Evolutionary conservation across 2,113 vertebrate genomes (phyloP).

Genomic region (Proteles cristata): DNA sequence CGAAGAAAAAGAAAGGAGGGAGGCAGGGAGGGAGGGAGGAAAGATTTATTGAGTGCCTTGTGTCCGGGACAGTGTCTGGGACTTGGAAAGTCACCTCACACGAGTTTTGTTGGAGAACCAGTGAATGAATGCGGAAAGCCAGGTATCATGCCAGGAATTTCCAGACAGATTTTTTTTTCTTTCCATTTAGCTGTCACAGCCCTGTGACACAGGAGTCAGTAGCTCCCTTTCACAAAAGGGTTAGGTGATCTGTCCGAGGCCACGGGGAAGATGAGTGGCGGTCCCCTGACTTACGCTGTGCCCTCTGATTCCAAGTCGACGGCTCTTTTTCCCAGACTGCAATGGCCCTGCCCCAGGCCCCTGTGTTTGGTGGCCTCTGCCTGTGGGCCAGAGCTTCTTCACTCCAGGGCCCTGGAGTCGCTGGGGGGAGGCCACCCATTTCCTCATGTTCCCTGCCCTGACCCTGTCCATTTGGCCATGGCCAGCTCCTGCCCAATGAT

Average conservation of each 20-base stretch:
- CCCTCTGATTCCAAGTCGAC: not conserved
- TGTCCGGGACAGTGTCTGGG: not conserved
- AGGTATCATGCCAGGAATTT: not conserved
- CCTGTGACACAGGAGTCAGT: not conserved
- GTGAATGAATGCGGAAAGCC: not conserved
- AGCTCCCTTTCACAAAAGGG: not conserved
- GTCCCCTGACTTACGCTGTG: not conserved
- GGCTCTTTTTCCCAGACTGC: fast-evolving
- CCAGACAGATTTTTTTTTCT: not conserved
- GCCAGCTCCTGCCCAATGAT: not conserved
- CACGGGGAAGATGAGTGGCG: not conserved
- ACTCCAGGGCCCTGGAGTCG: not conserved
- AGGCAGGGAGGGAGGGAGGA: not conserved
- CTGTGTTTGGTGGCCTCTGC: not conserved
- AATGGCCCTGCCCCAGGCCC: no score
- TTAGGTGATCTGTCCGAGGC: not conserved
- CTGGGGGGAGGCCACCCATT: not conserved
- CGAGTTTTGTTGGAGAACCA: not conserved
- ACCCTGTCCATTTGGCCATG: not conserved
- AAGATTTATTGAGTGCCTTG: not conserved
- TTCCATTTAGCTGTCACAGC: not conserved
- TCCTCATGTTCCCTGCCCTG: not conserved
- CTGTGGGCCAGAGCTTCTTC: not conserved
- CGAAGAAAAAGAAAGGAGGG: not conserved
- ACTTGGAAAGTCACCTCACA: not conserved